Evolutionary conservation across 1,140 invertebrate species (phyloP), one percentile per base, ranked within the genome.

Genomic region (Akabosia matsudoensis): DNA sequence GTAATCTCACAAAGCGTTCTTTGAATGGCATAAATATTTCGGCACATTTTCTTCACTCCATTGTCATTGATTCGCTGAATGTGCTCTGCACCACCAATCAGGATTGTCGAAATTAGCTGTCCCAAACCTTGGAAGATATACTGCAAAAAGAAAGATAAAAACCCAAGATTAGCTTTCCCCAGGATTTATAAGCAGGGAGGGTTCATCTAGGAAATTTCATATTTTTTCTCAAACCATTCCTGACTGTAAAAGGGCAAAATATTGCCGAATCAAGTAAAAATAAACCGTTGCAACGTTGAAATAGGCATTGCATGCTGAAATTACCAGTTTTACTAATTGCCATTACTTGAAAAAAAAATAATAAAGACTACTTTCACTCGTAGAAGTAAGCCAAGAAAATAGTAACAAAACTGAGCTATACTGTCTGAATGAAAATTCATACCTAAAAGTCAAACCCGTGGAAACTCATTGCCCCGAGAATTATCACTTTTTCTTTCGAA

Each of bases 61-160:
- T 89, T 90, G 84, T 93, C 91, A 86, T 93, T 92, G 79, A 94
- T 92, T 77, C 90, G 88, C 77, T 90, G 90, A 82, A 94, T 90
- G 82, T 91, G 91, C 78, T 93, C 91, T 14, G 91, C 91, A 52
- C 91, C 91, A 77, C 90, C 92, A 79, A 96, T 95, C 26, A 96
- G 85, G 79, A 96, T 94, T 76, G 93, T 92, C 0, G 93, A 89
- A 61, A 95, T 91, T 16, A 96, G 84, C 84, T 94, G 93, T 1
- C 93, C 95, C 13, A 98, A 86, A 13, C 96, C 96, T 86, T 97
- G 94, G 86, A 98, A 96, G 75, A 98, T 91, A 84, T 97, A 98
- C 91, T 95, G 88, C 73, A 86, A 87, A 80, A 77, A 37, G 77
- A n/a, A n/a, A n/a, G n/a, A n/a, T n/a, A n/a, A 72, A 54, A 64